Percentiles rank a stretch among this genome's conserved stretches.
Conservation (phyloP, 2,888 invertebrate species). For the Morpho helenor region DNA sequence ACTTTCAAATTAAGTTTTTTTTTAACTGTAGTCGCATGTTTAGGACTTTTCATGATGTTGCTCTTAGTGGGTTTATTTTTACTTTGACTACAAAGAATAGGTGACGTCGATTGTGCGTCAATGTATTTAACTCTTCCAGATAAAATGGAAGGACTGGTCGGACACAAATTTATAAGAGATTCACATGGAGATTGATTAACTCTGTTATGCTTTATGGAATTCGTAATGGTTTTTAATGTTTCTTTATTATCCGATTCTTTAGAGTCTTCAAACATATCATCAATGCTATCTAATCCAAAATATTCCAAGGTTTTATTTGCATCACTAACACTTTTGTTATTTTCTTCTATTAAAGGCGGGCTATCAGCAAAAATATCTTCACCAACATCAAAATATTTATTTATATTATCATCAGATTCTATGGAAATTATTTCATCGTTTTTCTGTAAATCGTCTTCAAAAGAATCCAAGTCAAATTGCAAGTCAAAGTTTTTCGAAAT, state of each 20-base stretch:
- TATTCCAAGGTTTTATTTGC: slow-evolving; percentile 48
- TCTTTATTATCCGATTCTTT: slow-evolving; percentile 31
- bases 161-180: slow-evolving; percentile 18
- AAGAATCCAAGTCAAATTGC: slow-evolving; percentile 43
- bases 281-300: slow-evolving; percentile 68
- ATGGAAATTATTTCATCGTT: slow-evolving; percentile 17
- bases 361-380: slow-evolving; percentile 60
- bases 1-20: slow-evolving; percentile 7
- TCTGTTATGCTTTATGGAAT: neutral
- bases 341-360: slow-evolving; percentile 34
- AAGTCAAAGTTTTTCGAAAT: slow-evolving; percentile 40
- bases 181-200: neutral
- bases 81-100: slow-evolving; percentile 56
- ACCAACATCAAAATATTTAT: slow-evolving; percentile 63
- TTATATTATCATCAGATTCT: slow-evolving; percentile 18
- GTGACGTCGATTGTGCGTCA: slow-evolving; percentile 42
- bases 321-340: slow-evolving; percentile 30
- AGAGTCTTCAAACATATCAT: slow-evolving; percentile 67
- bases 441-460: slow-evolving; percentile 24
- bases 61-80: slow-evolving; percentile 49
- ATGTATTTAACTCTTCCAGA: slow-evolving; percentile 42
- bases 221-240: neutral
- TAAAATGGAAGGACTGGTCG: slow-evolving; percentile 60
- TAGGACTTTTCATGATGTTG: slow-evolving; percentile 36
- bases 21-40: slow-evolving; percentile 34